Conservation (phyloP, 2,888 invertebrate species). For the Stegophylla sp. region DNA sequence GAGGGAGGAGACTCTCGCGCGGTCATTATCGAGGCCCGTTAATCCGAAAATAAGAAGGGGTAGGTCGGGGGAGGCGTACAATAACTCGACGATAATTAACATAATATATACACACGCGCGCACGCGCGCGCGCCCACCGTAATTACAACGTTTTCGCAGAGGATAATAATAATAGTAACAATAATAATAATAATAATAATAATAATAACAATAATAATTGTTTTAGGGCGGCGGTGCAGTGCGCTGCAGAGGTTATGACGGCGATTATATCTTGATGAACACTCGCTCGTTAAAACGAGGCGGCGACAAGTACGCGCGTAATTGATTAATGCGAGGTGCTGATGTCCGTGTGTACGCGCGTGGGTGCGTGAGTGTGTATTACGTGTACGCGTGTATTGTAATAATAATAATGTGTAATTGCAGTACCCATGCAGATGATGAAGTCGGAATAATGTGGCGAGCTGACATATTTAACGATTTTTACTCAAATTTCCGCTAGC, state of each 20-base stretch:
- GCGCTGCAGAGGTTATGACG: conserved; percentile 5
- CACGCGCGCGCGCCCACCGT: background rate
- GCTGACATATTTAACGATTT: no score
- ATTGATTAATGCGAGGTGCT: background rate
- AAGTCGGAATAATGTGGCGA: no score
- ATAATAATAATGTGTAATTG: no score
- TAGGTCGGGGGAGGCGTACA: background rate
- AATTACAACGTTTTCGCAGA: background rate
- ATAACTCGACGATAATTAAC: conserved; percentile 27
- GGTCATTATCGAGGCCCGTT: no score
- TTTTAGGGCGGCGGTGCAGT: background rate
- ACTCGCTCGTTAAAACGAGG: conserved; percentile 4
- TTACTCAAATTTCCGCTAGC: no score
- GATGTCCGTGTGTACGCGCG: background rate
- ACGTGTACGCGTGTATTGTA: background rate
- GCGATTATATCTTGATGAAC: conserved; percentile 19
- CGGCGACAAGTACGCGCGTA: background rate
- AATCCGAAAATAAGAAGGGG: no score
- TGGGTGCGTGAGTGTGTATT: background rate
- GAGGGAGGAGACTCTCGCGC: no score
- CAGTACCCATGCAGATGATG: no score
- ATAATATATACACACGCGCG: no score
- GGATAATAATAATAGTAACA: background rate
- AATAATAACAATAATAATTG: background rate
- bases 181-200: no score